Percentiles rank a stretch among this genome's conserved stretches.
phyloP scores from a whole-genome alignment of 2,888 invertebrate species.

The Taenaris catops region DNA sequence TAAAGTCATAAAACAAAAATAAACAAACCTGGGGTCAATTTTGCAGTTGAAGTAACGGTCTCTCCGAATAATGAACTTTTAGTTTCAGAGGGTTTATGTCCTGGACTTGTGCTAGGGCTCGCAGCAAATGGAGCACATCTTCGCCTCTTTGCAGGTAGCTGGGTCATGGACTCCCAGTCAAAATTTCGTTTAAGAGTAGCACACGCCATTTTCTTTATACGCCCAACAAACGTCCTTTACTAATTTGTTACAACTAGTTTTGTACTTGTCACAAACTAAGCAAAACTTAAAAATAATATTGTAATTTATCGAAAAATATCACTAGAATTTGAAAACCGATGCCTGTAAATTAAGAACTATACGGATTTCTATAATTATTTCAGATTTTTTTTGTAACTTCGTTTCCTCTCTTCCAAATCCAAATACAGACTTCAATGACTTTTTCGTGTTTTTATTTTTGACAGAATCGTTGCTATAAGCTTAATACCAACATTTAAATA shows the following conservation, averaged over 20 bases:
- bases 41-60: conserved; percentile 84
- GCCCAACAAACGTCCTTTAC: conserved; percentile 77
- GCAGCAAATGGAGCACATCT: conserved; percentile 94
- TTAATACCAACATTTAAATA: conserved; percentile 17
- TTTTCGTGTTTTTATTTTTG: conserved; percentile 42
- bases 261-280: conserved; percentile 46
- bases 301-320: conserved; percentile 39
- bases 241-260: conserved; percentile 44
- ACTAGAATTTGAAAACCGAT: conserved; percentile 42
- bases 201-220: conserved; percentile 95
- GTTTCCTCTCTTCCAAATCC: conserved; percentile 52
- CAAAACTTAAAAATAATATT: conserved; percentile 54
- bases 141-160: conserved; percentile 92
- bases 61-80: conserved; percentile 91
- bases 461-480: conserved; percentile 28
- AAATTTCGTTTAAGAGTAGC: conserved; percentile 97
- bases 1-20: conserved; percentile 32
- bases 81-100: conserved; percentile 74
- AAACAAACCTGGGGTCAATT: conserved; percentile 93
- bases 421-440: conserved; percentile 54
- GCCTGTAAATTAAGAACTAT: conserved; percentile 40
- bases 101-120: conserved; percentile 71
- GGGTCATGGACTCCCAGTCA: conserved; percentile 96
- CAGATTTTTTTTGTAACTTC: conserved; percentile 50
- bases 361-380: conserved; percentile 56